Evolutionary conservation across 1,140 invertebrate genomes (phyloP).

Genomic region (Zaprionus ornatus): DNA sequence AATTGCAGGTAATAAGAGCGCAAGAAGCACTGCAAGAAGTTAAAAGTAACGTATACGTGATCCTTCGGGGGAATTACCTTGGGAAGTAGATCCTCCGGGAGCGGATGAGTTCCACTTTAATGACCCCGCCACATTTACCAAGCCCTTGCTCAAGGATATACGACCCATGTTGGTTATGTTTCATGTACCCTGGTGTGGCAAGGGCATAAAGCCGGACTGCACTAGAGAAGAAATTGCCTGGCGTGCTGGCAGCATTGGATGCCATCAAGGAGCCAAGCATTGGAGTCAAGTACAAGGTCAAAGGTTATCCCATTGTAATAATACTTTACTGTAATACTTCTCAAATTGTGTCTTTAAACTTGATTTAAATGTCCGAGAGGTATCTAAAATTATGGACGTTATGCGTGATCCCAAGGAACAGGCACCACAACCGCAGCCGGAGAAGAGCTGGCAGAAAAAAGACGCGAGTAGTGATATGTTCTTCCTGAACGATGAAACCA

Average conservation of each 20-base stretch:
- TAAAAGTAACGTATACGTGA: constrained; percentile 91
- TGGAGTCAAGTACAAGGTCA: too few species aligned
- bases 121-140: constrained; percentile 85
- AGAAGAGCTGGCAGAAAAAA: too few species aligned
- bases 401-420: too few species aligned
- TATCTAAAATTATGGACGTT: too few species aligned
- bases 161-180: constrained; percentile 93
- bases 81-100: constrained; percentile 93
- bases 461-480: constrained; percentile 47
- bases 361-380: too few species aligned
- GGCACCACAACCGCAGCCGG: too few species aligned
- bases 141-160: constrained; percentile 89
- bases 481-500: too few species aligned
- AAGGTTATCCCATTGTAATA: too few species aligned
- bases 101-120: constrained; percentile 90
- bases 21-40: constrained; percentile 94
- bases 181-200: constrained; percentile 96
- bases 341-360: too few species aligned
- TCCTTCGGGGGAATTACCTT: constrained; percentile 93
- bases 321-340: too few species aligned
- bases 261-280: too few species aligned
- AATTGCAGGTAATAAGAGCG: constrained; percentile 89
- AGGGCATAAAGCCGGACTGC: constrained; percentile 94
- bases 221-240: constrained; percentile 88
- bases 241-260: constrained; percentile 94